Base-by-base conservation (phyloP, 2,888 invertebrate species). In the Marasmarcha lunaedactyla region DNA sequence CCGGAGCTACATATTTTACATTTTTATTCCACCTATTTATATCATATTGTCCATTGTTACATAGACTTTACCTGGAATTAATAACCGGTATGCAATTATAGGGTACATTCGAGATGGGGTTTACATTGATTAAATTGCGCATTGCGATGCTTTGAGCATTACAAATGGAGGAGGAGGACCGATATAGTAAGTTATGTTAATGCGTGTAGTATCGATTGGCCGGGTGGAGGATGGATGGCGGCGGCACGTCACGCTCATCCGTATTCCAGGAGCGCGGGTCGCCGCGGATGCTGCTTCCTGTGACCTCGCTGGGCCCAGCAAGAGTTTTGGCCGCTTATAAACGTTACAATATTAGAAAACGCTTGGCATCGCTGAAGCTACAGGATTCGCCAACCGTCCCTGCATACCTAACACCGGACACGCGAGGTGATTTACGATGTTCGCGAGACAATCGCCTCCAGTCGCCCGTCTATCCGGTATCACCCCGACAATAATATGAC, bases 351-450 rank as follows among this genome's bases (percentile, higher is more conserved):
- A n/a, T n/a, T n/a, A n/a, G n/a, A n/a, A n/a, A n/a, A 11, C 14
- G 20, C n/a, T 30, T 2, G n/a, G 30, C n/a, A 30, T 7, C n/a
- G 30, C 2, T 9, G n/a, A 7, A 4, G 11, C 30, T 10, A 30
- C 50, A 54, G 65, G 63, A 66, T 76, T 72, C 63, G 71, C 72
- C 54, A 67, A 59, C 57, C 6, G 5, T n/a, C n/a, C n/a, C n/a
- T n/a, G n/a, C 20, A 20, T 20, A 20, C 10, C 64, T 56, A 62
- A 60, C 64, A 73, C 78, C 79, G 78, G 79, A 79, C 78, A 77
- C 63, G 59, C 49, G 57, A 64, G 67, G 78, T 83, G 77, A 83
- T 83, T 83, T 83, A 83, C 79, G 79, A 79, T 66, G 67, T 69
- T 60, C 62, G 70, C 67, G 67, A 76, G 72, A 81, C 81, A 79